Evolutionary conservation across 2,888 invertebrate genomes (phyloP), one percentile per base, ranked within the genome.

Genomic region (Drosophila flavopinicola): DNA sequence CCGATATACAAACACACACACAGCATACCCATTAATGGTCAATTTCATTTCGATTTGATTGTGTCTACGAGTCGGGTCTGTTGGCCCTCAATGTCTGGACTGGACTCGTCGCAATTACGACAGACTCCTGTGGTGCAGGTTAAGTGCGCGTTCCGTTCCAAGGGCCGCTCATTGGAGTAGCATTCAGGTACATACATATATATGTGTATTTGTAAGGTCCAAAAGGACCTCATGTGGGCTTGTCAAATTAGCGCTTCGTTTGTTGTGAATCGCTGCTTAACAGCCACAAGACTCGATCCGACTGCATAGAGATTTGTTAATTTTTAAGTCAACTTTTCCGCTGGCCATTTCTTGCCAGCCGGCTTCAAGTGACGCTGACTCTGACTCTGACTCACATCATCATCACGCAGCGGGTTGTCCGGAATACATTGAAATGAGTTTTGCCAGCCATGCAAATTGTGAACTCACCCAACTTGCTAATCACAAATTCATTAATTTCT

Each of bases 231-330:
- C 87, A 86, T 83, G 88, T 80, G 75, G 88, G 85, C 71, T 87
- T 86, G 83, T 77, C 83, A 83, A 83, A 83, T 83, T 83, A 83
- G 83, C 83, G 83, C 85, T 80, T 88, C 88, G 85, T 86, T 88
- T 79, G 83, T 88, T 75, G 56, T 49, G 49, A 7, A 20, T 3
- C 20, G 20, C 20, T 20, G 20, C 20, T 20, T 20, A 20, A 20
- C 20, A 20, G 52, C 30, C 6, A 7, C 23, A 35, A 38, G 33
- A 23, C 25, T 39, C 25, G 44, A 24, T 23, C 30, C 13, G 33
- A 6, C 27, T 33, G 25, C 13, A 39, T 56, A 56, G 61, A 80
- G 84, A 58, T 77, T 77, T 77, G 85, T 78, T 78, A 74, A 78
- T 70, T 78, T 82, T 85, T 61, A 45, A 82, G 48, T 65, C 63